These are phyloP conservation scores for Formica selysi DNA, from an alignment of 1,140 invertebrate species.

Conservation along the genomic window DNA sequence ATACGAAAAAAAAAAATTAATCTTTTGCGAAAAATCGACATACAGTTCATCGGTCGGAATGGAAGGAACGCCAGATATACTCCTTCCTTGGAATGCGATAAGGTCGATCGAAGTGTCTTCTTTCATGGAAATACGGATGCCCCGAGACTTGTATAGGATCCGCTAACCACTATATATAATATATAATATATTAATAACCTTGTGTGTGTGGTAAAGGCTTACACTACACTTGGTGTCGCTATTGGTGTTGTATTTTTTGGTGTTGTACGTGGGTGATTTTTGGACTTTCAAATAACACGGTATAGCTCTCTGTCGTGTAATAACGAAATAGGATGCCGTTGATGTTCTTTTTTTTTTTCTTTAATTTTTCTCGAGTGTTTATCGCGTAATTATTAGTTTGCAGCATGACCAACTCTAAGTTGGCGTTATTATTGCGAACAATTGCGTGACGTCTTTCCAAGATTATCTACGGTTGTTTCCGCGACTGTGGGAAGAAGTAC, in stretches of 20 bases:
- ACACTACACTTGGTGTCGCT: constrained; percentile 87
- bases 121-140: constrained; percentile 29
- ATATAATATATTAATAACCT: constrained; percentile 81
- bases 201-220: constrained; percentile 86
- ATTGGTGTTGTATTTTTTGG: constrained; percentile 86
- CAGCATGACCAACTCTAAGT: not conserved
- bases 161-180: constrained; percentile 78
- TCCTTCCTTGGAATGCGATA: constrained; percentile 48
- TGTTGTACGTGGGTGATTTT: constrained; percentile 84
- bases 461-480: not conserved
- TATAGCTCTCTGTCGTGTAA: constrained; percentile 70
- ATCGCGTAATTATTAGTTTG: not conserved
- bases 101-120: constrained; percentile 44
- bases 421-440: not conserved
- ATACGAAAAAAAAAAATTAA: not conserved
- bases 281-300: constrained; percentile 80
- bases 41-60: not conserved
- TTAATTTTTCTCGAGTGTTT: constrained; percentile 3
- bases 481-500: not conserved
- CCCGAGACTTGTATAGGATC: constrained; percentile 64
- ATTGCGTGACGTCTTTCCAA: not conserved
- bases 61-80: constrained; percentile 1
- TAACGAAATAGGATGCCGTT: not conserved
- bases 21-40: not conserved
- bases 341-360: constrained; percentile 27